Evolutionary conservation across 2,797 vertebrate genomes (phyloP).

Genomic region (Gambusia yucatana): DNA sequence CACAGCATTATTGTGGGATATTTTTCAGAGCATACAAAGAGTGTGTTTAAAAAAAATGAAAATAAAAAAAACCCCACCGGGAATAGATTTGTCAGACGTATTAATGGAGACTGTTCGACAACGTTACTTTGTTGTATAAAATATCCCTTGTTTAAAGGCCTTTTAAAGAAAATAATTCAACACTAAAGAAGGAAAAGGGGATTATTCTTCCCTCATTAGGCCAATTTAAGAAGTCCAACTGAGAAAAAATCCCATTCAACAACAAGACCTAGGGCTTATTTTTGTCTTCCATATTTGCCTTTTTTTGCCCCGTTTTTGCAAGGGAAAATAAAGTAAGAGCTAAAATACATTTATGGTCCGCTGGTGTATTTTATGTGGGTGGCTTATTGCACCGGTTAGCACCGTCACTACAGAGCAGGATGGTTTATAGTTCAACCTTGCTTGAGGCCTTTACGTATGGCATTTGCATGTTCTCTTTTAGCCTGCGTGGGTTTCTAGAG

Average conservation of each 20-base stretch:
- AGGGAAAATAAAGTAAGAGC: conserved; percentile 22
- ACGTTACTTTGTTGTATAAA: conserved; percentile 14
- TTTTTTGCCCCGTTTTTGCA: conserved; percentile 12
- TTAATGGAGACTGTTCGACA: conserved; percentile 40
- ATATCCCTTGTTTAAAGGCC: conserved; percentile 6
- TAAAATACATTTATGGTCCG: conserved; percentile 6
- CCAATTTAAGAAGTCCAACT: conserved; percentile 19
- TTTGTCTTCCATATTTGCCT: conserved; percentile 1
- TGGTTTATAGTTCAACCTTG: not conserved
- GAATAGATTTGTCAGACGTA: conserved; percentile 29
- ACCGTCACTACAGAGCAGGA: not conserved
- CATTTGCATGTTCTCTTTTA: not conserved
- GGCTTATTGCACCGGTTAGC: not conserved
- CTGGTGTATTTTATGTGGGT: conserved; percentile 15
- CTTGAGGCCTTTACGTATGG: not conserved
- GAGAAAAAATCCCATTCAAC: conserved; percentile 5
- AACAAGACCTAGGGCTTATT: not conserved
- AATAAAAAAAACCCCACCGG: not conserved
- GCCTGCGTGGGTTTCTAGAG: not conserved
- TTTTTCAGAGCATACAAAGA: conserved; percentile 9
- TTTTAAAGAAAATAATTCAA: conserved; percentile 40
- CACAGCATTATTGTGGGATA: conserved; percentile 14
- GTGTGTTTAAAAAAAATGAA: conserved; percentile 1
- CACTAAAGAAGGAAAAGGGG: conserved; percentile 27
- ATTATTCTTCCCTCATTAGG: conserved; percentile 40